Evolutionary conservation across 1,140 invertebrate species (phyloP).

Genomic region (Bombus haemorrhoidalis): DNA sequence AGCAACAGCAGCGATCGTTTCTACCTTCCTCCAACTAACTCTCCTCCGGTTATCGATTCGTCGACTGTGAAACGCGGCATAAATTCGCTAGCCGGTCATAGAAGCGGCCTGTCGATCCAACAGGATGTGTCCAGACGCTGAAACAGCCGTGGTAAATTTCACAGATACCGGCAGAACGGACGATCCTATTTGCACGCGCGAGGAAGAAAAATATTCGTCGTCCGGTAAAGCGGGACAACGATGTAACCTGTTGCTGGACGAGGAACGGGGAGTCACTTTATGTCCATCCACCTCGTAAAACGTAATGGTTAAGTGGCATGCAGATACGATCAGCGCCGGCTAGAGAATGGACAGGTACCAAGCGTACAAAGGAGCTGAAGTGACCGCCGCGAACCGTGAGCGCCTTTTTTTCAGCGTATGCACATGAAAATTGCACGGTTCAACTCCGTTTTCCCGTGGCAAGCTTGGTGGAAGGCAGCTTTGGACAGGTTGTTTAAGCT

Average conservation of each 20-base stretch:
- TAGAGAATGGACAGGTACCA: conserved; percentile 25
- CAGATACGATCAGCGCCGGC: conserved; percentile 54
- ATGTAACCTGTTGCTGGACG: conserved; percentile 62
- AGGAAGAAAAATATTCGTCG: conserved; percentile 8
- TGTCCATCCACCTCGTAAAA: conserved; percentile 66
- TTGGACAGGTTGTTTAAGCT: background rate
- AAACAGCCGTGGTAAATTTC: conserved; percentile 53
- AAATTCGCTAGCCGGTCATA: conserved; percentile 26
- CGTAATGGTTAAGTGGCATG: conserved; percentile 61
- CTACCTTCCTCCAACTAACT: background rate
- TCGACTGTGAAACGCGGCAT: background rate
- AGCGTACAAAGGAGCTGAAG: conserved; percentile 39
- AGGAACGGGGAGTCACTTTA: conserved; percentile 33
- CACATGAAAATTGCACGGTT: conserved; percentile 21
- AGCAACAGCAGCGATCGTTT: background rate
- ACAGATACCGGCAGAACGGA: conserved; percentile 8
- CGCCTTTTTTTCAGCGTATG: background rate
- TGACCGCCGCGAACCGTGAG: background rate
- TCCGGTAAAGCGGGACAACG: conserved; percentile 22
- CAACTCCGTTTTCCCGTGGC: background rate
- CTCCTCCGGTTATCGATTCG: background rate
- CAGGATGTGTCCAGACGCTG: conserved; percentile 10
- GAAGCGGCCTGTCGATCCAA: conserved; percentile 24
- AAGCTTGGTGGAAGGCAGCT: background rate
- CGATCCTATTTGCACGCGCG: conserved; percentile 16